Evolutionary conservation across 2,113 vertebrate genomes (phyloP).

Genomic region (Blennius ocellaris): DNA sequence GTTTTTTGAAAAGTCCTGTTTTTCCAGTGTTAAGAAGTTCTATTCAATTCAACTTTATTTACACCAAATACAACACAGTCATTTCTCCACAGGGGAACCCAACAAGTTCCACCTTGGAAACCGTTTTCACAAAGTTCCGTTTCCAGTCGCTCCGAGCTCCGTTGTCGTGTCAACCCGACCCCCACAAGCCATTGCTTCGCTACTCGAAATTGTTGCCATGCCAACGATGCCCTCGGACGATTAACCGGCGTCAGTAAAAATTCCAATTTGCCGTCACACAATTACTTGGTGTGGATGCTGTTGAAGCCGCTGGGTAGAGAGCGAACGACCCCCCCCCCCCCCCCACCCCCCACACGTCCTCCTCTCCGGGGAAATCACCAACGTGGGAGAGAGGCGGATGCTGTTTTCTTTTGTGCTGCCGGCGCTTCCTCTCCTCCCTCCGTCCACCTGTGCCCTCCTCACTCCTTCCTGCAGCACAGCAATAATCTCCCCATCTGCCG

Average conservation of each 20-base stretch:
- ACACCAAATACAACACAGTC: too few relatives aligned
- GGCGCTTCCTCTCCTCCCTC: conserved; percentile 6
- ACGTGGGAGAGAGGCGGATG: conserved; percentile 37
- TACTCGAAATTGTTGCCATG: too few relatives aligned
- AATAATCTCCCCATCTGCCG: conserved; percentile 55
- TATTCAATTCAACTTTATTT: too few relatives aligned
- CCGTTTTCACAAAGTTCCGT: too few relatives aligned
- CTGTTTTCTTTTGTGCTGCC: conserved; percentile 67
- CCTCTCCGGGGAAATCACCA: conserved; percentile 73
- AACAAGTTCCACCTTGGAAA: too few relatives aligned
- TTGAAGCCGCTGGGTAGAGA: conserved; percentile 9
- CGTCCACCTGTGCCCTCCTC: conserved; percentile 63
- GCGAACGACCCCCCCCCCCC: neutral
- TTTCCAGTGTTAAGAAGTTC: too few relatives aligned
- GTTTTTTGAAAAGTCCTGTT: too few relatives aligned
- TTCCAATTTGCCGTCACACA: neutral
- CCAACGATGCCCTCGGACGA: neutral
- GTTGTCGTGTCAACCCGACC: too few relatives aligned
- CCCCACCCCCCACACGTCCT: neutral
- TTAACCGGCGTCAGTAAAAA: neutral
- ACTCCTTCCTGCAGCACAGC: conserved; percentile 19
- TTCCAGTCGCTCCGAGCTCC: too few relatives aligned
- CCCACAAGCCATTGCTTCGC: too few relatives aligned
- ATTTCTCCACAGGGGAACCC: too few relatives aligned
- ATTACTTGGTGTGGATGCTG: conserved; percentile 12